A percentile compares a stretch with the other conserved stretches of the same genome.
Evolutionary conservation across 2,888 invertebrate species (phyloP).

Genomic region (Hermaeophaga mercurialis): DNA sequence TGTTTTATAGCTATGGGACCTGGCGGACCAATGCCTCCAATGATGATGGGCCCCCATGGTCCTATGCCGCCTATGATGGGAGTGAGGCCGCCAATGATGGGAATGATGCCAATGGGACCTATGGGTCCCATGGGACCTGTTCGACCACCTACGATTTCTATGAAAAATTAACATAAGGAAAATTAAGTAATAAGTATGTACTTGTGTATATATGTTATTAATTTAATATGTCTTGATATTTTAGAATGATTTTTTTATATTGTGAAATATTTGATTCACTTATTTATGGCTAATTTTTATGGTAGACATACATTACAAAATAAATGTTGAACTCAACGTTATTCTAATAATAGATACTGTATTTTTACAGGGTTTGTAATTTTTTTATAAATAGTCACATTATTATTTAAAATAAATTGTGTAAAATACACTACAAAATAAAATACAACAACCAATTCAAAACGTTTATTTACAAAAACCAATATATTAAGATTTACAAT

Average conservation of each 20-base stretch:
- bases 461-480: conserved; percentile 42
- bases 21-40: conserved; percentile 61
- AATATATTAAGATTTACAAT: conserved; percentile 52
- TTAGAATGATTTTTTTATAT: too few species aligned
- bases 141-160: conserved; percentile 69
- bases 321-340: too few species aligned
- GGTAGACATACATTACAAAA: too few species aligned
- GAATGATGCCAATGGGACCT: conserved; percentile 71
- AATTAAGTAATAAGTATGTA: neutral
- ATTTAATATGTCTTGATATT: too few species aligned
- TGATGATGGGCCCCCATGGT: conserved; percentile 74
- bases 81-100: conserved; percentile 81
- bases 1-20: conserved; percentile 55
- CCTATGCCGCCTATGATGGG: conserved; percentile 81
- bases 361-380: too few species aligned
- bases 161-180: conserved; percentile 58
- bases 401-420: too few species aligned
- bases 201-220: neutral
- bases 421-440: too few species aligned
- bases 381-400: too few species aligned
- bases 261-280: too few species aligned
- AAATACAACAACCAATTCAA: conserved; percentile 31
- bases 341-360: too few species aligned
- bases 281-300: too few species aligned
- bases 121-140: conserved; percentile 78